phyloP scores from a whole-genome alignment of 2,113 vertebrate species.

The Hypomesus transpacificus region DNA sequence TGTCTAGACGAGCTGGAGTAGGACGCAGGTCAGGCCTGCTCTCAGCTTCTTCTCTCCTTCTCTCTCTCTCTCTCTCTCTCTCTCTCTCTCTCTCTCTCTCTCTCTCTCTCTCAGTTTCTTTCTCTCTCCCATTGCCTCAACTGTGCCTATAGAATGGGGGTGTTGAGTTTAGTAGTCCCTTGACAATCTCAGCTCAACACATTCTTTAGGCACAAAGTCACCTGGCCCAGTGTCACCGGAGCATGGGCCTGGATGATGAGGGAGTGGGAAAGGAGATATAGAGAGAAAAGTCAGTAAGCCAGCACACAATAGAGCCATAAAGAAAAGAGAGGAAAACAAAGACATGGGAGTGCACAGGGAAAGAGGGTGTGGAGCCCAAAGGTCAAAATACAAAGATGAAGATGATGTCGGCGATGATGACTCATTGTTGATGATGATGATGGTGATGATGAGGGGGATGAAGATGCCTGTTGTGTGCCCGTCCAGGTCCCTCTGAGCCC shows the following conservation, averaged over 20 bases:
- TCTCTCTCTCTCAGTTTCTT: too few species aligned
- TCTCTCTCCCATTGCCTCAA: too few species aligned
- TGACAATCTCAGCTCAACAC: too few species aligned
- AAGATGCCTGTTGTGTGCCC: not conserved
- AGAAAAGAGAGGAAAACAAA: not conserved
- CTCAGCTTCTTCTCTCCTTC: not conserved
- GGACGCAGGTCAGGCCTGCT: too few species aligned
- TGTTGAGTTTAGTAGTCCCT: too few species aligned
- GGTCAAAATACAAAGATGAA: not conserved
- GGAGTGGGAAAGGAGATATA: not conserved
- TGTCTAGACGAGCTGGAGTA: too few species aligned
- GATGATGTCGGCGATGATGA: not conserved
- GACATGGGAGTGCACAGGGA: not conserved
- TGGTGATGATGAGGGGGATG: not conserved
- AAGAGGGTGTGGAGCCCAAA: not conserved
- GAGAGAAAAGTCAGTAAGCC: not conserved
- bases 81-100: too few species aligned
- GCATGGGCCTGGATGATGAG: not conserved
- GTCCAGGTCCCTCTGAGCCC: conserved; percentile 81
- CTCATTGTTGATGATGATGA: not conserved
- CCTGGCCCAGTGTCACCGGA: too few species aligned
- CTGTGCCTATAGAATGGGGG: too few species aligned
- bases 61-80: too few species aligned
- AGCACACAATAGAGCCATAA: not conserved
- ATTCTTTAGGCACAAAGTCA: too few species aligned